Evolutionary conservation across 2,888 invertebrate genomes (phyloP), one percentile per base, ranked within the genome.

Genomic region (Catocala sponsa): DNA sequence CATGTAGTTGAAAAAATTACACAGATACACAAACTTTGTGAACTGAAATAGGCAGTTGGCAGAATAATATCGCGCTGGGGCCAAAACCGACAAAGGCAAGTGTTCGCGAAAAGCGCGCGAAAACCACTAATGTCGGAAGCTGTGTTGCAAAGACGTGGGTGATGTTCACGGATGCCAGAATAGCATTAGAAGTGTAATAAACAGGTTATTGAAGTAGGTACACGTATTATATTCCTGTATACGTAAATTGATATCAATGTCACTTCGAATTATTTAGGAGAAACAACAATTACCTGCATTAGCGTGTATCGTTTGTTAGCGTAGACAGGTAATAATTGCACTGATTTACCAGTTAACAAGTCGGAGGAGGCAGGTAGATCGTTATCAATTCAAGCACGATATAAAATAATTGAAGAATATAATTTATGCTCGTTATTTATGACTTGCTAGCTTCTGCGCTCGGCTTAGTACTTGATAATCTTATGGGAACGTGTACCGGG

Each of bases 31-130:
- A 52, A 35, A 15, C 42, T 43, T 56, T 44, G 38, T 53, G 42
- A 56, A 57, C 70, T 60, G 49, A 63, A 65, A 68, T 50, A 52
- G 7, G 52, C 6, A 13, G 13, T 49, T 48, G 9, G 55, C 7
- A 12, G 13, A 43, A 49, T 11, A 55, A 6, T 59, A 47, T 50
- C 46, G 51, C 49, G 49, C 55, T 52, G 52, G 58, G 50, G 56
- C 55, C 59, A 55, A 70, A 75, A 68, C 57, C 72, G 51, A 56
- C 60, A 65, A 79, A 85, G 80, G 78, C 85, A 84, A 85, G 87
- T 81, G 87, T 70, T 80, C 83, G 79, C 83, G 86, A 87, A 91
- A 91, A 89, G 85, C 85, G 87, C 89, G 83, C 86, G 84, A 87
- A 86, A 88, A 83, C 77, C 77, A 91, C 89, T 88, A 81, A 70